Percentiles rank a stretch among this genome's conserved stretches.
Evolutionary conservation across 2,888 invertebrate species (phyloP).

Genomic region (Steinernema scapterisci): DNA sequence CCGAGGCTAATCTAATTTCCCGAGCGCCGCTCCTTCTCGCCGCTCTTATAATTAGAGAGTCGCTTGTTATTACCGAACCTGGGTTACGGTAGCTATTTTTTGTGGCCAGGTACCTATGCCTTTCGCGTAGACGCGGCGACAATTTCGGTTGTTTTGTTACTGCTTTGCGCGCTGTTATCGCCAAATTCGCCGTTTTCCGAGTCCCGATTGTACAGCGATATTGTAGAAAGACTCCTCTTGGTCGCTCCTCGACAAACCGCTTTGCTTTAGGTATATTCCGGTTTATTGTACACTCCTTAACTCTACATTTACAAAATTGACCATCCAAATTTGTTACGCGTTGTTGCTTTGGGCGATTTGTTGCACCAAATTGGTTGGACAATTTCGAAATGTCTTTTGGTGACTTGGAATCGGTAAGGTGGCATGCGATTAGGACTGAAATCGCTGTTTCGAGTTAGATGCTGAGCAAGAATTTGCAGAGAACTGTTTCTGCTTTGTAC

Average conservation of each 20-base stretch:
- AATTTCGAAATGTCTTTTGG: no score
- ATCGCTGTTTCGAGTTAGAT: no score
- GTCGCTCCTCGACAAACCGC: conserved; percentile 8
- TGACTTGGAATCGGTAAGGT: no score
- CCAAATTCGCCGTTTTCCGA: background rate
- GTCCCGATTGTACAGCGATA: background rate
- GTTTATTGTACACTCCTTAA: background rate
- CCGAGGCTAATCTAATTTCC: background rate
- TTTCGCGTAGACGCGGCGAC: background rate
- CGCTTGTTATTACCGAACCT: no score
- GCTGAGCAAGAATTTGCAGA: no score
- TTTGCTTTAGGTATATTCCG: conserved; percentile 11
- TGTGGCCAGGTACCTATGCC: background rate
- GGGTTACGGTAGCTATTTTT: conserved; percentile 27
- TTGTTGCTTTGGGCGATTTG: no score
- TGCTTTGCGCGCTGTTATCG: background rate
- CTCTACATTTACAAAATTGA: no score
- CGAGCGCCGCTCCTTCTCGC: background rate
- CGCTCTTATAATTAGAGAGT: background rate
- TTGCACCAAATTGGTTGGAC: no score
- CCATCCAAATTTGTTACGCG: no score
- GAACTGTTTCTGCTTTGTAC: no score
- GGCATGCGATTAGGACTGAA: no score
- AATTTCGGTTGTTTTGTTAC: conserved; percentile 9
- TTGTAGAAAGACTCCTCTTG: background rate